Conservation (phyloP, 92 coral and sea anemone genomes). For the Porites lobata region DNA sequence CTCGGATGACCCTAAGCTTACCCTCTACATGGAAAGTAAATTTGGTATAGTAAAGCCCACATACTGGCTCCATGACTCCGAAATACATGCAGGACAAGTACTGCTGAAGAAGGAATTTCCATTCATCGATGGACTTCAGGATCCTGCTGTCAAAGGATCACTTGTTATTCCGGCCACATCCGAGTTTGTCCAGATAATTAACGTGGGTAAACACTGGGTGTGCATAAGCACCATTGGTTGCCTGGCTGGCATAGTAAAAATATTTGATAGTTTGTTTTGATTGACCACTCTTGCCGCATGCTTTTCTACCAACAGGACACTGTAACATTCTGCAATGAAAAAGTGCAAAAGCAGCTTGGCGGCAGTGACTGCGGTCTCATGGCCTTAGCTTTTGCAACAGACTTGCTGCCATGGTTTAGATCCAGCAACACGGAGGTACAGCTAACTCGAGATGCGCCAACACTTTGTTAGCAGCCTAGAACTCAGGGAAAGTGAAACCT, state of each 20-base stretch:
- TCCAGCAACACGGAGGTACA: slow-evolving; percentile 42
- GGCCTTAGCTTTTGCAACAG: slow-evolving; percentile 66
- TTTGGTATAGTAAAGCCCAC: slow-evolving; percentile 7
- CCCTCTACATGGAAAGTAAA: slow-evolving; percentile 29
- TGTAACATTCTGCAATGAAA: slow-evolving; percentile 47
- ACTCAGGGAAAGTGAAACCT: slow-evolving; percentile 23
- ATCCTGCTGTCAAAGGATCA: slow-evolving; percentile 34
- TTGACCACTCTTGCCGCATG: slow-evolving; percentile 65
- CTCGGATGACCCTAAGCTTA: background rate
- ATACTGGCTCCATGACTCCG: slow-evolving; percentile 46
- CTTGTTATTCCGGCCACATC: slow-evolving; percentile 46
- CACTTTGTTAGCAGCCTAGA: slow-evolving; percentile 57
- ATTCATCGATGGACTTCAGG: slow-evolving; percentile 16
- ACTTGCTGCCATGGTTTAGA: slow-evolving; percentile 54
- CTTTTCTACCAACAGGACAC: slow-evolving; percentile 6
- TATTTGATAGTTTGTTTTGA: slow-evolving; percentile 53
- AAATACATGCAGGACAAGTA: slow-evolving; percentile 41
- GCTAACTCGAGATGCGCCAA: slow-evolving; percentile 45
- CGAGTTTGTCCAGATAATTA: slow-evolving; percentile 30
- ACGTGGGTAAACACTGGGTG: slow-evolving; percentile 54
- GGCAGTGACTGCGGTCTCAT: slow-evolving; percentile 58
- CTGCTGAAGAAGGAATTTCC: slow-evolving; percentile 40
- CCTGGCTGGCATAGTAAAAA: slow-evolving; percentile 38
- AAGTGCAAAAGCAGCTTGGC: slow-evolving; percentile 59
- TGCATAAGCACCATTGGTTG: background rate